A percentile compares a stretch with the other conserved stretches of the same genome.
phyloP scores from a whole-genome alignment of 1,140 invertebrate species.

The Eufriesea mexicana region DNA sequence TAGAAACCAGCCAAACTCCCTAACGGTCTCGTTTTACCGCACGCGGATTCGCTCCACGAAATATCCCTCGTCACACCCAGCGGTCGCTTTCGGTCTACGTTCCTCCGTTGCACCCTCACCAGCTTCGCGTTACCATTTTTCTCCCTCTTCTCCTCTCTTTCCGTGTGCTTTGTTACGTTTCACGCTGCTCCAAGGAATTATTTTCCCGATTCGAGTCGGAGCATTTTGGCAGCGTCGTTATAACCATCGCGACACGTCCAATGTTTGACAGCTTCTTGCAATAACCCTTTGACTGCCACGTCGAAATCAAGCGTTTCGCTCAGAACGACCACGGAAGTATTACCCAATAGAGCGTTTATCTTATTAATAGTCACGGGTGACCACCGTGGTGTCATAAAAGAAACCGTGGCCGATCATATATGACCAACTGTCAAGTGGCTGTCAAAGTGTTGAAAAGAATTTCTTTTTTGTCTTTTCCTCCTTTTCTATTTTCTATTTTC shows the following conservation, averaged over 20 bases:
- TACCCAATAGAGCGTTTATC: too few species aligned
- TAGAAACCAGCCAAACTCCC: background rate
- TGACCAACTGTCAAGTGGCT: too few species aligned
- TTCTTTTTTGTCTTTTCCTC: too few species aligned
- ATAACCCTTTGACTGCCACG: too few species aligned
- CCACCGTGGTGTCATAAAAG: too few species aligned
- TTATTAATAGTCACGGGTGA: too few species aligned
- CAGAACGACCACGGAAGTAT: too few species aligned
- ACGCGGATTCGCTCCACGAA: background rate
- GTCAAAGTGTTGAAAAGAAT: too few species aligned
- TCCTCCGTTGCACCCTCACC: background rate
- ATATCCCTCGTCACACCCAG: background rate
- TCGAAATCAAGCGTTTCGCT: too few species aligned
- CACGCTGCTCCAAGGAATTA: constrained; percentile 22
- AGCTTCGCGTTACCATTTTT: background rate
- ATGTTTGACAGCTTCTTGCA: too few species aligned
- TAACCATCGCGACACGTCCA: background rate
- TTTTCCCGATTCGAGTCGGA: background rate
- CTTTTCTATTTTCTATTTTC: background rate
- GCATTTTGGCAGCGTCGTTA: background rate
- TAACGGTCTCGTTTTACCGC: background rate
- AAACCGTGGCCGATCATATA: too few species aligned
- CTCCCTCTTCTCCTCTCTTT: background rate
- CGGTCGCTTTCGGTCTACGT: background rate
- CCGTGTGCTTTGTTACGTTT: constrained; percentile 9